Evolutionary conservation across 2,888 invertebrate species (phyloP), one percentile per base, ranked within the genome.

Genomic region (Cephus pygmeus): DNA sequence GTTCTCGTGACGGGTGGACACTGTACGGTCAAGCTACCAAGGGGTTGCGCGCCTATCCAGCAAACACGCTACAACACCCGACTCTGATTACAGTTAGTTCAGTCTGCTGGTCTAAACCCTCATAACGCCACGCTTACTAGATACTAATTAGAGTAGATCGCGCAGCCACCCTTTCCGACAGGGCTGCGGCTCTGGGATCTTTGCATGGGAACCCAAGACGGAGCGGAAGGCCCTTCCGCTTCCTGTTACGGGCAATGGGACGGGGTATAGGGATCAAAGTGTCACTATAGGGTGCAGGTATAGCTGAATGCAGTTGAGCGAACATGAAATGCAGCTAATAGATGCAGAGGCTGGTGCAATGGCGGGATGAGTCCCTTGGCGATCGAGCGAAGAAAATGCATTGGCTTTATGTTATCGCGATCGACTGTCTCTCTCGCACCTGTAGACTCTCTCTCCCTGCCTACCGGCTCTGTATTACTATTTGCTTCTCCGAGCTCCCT

Each of bases 81-180:
- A 85, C 88, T 87, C 88, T 89, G 88, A 90, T 90, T 90, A 89
- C 88, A 88, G 88, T 90, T 89, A 88, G 87, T 84, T 83, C 89
- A 88, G 86, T 88, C 87, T 87, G 86, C 86, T 88, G 90, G 84
- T 84, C 85, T 87, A 87, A 88, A 89, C 85, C 87, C 85, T 86
- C 84, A 86, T 86, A 87, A 86, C 86, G 71, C 71, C 84, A 83
- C 85, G 87, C 82, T 85, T 84, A 84, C 85, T 81, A 84, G 85
- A 83, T 83, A 83, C 82, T 81, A 81, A 79, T 82, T 85, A 84
- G 76, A 79, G 83, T 81, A 81, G 81, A 76, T 77, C 81, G 69
- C 76, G 73, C 68, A 40, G 40, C 40, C 15, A 40, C 40, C 15
- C 40, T 40, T 1, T 40, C 4, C 40, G 36, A 3, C 23, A 56